Conservation (phyloP, 1,140 invertebrate species). For the Aphelinus certus region DNA sequence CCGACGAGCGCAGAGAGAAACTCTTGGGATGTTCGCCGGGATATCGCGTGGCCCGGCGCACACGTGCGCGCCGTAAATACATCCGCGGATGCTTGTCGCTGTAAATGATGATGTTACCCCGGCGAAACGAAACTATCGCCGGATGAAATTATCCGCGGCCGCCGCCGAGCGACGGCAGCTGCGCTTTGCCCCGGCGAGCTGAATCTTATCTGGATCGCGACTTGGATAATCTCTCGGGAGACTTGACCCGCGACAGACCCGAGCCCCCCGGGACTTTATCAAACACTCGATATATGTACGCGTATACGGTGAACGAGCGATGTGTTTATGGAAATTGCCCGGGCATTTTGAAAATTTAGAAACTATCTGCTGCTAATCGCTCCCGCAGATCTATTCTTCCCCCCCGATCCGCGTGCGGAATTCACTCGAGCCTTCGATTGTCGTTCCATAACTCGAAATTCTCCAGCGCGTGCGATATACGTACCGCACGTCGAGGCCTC, state of each 20-base stretch:
- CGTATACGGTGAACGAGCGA: not conserved
- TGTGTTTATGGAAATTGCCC: not conserved
- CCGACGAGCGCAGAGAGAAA: not conserved
- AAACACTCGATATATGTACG: not conserved
- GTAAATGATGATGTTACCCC: slow-evolving; percentile 1
- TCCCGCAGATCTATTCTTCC: too few species aligned
- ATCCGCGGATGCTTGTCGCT: not conserved
- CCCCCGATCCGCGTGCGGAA: too few species aligned
- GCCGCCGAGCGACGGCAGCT: too few species aligned
- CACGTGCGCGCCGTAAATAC: slow-evolving; percentile 24
- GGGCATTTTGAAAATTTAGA: not conserved
- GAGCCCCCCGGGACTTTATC: not conserved
- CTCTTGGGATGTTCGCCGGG: not conserved
- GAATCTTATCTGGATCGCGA: slow-evolving; percentile 6
- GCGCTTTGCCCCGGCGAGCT: not conserved
- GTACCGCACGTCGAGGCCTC: too few species aligned
- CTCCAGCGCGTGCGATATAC: too few species aligned
- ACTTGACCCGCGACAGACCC: not conserved
- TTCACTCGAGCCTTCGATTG: too few species aligned
- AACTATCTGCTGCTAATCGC: not conserved
- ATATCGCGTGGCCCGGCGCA: not conserved
- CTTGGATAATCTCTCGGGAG: not conserved
- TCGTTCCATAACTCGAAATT: too few species aligned
- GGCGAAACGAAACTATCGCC: not conserved
- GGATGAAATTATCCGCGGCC: slow-evolving; percentile 13